Evolutionary conservation across 2,797 vertebrate genomes (phyloP).

Genomic region (Petrocephalus schoutedeni): DNA sequence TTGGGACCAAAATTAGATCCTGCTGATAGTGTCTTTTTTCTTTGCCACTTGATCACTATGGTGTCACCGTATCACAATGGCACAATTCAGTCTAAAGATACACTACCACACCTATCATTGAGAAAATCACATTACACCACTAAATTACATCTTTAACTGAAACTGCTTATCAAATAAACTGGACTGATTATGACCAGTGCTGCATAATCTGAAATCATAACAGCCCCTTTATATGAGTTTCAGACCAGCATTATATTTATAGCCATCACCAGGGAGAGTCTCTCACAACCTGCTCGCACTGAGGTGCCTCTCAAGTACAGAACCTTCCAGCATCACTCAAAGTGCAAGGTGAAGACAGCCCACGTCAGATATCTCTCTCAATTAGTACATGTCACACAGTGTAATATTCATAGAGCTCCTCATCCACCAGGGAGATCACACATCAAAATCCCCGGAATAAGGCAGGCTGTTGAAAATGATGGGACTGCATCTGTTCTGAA

Average conservation of each 20-base stretch:
- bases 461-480: background rate
- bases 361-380: background rate
- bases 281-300: background rate
- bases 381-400: background rate
- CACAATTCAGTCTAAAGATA: background rate
- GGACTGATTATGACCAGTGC: background rate
- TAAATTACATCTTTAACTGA: background rate
- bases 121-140: background rate
- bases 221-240: background rate
- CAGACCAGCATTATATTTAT: background rate
- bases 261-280: background rate
- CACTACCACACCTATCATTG: background rate
- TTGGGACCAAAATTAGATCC: background rate
- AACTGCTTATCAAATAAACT: background rate
- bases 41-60: background rate
- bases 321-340: conserved; percentile 2
- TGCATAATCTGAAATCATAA: background rate
- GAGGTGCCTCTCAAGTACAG: background rate
- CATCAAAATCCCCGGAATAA: background rate
- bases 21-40: background rate
- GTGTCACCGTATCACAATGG: background rate
- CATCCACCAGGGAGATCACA: background rate
- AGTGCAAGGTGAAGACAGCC: conserved; percentile 7
- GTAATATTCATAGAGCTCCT: background rate
- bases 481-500: background rate